Conservation (phyloP, 1,140 invertebrate species). For the Vanessa tameamea region DNA sequence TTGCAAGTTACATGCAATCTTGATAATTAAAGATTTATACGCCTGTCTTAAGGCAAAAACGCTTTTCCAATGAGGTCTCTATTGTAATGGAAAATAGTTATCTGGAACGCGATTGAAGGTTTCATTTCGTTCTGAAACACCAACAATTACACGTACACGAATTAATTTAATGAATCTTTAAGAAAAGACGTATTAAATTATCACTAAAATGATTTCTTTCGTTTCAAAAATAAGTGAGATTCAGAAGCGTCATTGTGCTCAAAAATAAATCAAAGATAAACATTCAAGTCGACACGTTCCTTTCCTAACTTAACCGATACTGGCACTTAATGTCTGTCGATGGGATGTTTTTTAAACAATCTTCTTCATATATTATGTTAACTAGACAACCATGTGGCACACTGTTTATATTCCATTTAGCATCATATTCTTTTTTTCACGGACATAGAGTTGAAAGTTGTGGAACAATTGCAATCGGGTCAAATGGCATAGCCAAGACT, state of each 20-base stretch:
- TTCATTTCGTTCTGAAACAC: background rate
- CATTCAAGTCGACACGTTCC: constrained; percentile 34
- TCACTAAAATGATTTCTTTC: background rate
- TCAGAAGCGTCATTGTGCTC: constrained; percentile 8
- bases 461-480: constrained; percentile 37
- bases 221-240: background rate
- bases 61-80: constrained; percentile 42
- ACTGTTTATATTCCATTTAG: constrained; percentile 49
- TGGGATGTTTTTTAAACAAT: constrained; percentile 66
- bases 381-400: constrained; percentile 65
- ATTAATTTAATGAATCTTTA: background rate
- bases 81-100: constrained; percentile 35
- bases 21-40: constrained; percentile 61
- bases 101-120: background rate
- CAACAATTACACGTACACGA: background rate
- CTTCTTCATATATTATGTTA: constrained; percentile 69
- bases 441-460: constrained; percentile 46
- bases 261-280: constrained; percentile 32
- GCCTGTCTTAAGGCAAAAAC: constrained; percentile 34
- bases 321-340: constrained; percentile 70
- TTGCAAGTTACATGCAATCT: constrained; percentile 54
- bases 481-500: constrained; percentile 33
- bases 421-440: constrained; percentile 32
- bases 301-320: constrained; percentile 37
- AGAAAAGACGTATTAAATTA: background rate